Conservation (phyloP, 2,888 invertebrate genomes). For the Disparrhopalites patrizii region DNA sequence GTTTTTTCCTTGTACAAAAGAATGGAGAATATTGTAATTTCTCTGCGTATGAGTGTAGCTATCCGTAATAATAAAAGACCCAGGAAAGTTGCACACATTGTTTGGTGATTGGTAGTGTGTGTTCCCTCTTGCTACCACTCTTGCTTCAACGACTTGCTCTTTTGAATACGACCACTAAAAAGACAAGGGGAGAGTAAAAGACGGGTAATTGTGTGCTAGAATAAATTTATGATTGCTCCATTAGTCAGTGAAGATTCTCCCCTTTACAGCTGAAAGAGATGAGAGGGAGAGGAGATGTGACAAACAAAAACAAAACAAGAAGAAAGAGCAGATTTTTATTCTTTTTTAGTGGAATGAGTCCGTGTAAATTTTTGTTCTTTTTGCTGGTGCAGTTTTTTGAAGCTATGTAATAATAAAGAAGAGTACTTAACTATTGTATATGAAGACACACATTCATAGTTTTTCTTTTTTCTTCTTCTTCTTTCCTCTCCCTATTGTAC, state of each 20-base stretch:
- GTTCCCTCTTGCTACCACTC: background rate
- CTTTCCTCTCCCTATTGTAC: background rate
- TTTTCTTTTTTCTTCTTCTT: no score
- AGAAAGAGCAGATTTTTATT: no score
- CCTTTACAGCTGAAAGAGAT: background rate
- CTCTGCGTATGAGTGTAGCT: no score
- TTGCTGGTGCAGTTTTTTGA: no score
- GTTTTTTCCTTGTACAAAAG: background rate
- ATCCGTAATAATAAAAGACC: conserved; percentile 1
- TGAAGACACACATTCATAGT: no score
- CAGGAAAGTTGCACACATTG: background rate
- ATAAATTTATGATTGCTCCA: conserved; percentile 3
- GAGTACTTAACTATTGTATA: no score
- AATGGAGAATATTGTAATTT: background rate
- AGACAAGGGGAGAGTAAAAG: background rate
- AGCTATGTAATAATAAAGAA: no score
- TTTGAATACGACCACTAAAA: no score
- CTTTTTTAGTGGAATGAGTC: no score
- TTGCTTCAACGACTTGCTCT: background rate
- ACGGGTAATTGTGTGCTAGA: background rate
- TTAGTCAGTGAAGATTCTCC: conserved; percentile 3
- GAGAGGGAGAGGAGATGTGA: background rate
- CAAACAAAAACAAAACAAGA: no score
- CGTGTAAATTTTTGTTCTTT: no score
- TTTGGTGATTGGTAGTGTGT: background rate